Base-by-base conservation (phyloP, 2,113 vertebrate species). In the Psophia crepitans region DNA sequence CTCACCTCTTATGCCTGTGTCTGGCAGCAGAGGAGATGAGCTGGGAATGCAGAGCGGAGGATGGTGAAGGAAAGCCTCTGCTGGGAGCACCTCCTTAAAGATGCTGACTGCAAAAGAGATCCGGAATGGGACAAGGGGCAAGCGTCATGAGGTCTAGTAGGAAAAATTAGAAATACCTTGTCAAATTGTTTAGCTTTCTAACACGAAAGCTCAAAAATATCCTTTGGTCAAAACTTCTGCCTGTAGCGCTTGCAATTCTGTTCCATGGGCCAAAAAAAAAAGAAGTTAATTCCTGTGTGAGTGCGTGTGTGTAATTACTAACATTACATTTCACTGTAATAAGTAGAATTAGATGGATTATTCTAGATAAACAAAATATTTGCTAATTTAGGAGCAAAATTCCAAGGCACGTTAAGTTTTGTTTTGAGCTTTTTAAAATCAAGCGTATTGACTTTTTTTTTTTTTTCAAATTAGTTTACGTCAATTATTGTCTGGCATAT, bases 1-100 rank as follows among this genome's bases (percentile, higher is more conserved):
- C 60, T 14, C 33, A 17, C 17, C 44, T 73, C 56, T 33, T 30
- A 19, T 48, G 27, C 6, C 39, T 0, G 0, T 44, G 14, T 57
- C 73, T 84, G 23, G 21, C 3, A 1, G 27, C 20, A 66, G 49
- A 66, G 57, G 61, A 48, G 5, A 14, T 5, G 7, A 58, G 14
- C 46, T 74, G 68, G 49, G 39, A 84, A 81, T 33, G 32, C 28
- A 53, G 41, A 80, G 57, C 0, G 0, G 2, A 49, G 30, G 26
- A 28, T 54, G 6, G 1, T 5, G 4, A 23, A 32, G 27, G 12
- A 48, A 92, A 44, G 12, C 2, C 28, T 84, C 65, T 60, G 35
- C 39, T 66, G 70, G 41, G 33, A 57, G 5, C 16, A 41, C 5
- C 17, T 88, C 21, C 32, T 49, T 35, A 71, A 84, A 93, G n/a